phyloP scores from a whole-genome alignment of 2,113 vertebrate genomes.

The Geococcyx californianus region DNA sequence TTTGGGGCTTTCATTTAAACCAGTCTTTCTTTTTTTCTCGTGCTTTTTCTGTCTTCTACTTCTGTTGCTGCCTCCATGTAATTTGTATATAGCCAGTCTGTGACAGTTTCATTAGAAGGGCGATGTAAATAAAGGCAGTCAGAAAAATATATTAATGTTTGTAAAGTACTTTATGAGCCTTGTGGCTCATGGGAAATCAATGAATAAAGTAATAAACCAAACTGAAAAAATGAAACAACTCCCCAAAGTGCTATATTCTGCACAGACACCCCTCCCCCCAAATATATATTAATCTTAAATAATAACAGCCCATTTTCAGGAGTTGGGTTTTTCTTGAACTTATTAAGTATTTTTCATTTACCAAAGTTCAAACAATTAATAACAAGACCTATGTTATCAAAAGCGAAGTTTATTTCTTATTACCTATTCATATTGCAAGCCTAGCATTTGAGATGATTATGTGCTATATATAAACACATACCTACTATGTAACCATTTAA shows the following conservation, averaged over 20 bases:
- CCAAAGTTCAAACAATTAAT: constrained; percentile 64
- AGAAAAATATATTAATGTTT: constrained; percentile 32
- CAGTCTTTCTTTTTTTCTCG: not conserved
- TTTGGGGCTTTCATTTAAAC: not conserved
- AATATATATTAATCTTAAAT: not conserved
- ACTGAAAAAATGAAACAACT: not conserved
- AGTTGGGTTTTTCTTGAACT: not conserved
- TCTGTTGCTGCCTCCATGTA: not conserved
- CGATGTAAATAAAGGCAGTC: constrained; percentile 25
- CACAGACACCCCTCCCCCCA: not conserved
- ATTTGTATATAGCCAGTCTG: not conserved
- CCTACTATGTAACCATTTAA: not conserved
- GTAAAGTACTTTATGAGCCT: not conserved
- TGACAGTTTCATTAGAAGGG: constrained; percentile 21
- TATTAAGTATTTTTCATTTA: constrained; percentile 35
- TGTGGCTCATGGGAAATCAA: constrained; percentile 61
- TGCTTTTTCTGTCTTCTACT: not conserved
- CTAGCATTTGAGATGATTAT: constrained; percentile 67
- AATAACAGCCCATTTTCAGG: not conserved
- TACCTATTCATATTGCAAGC: constrained; percentile 45
- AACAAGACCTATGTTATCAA: constrained; percentile 49
- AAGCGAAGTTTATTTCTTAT: constrained; percentile 45
- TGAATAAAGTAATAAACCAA: constrained; percentile 51
- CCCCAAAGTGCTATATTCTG: not conserved
- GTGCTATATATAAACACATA: constrained; percentile 43